Percentiles rank a stretch among this genome's conserved stretches.
These are phyloP conservation scores for Pituophis catenifer DNA, from an alignment of 2,113 vertebrate species.

Conservation along the genomic window DNA sequence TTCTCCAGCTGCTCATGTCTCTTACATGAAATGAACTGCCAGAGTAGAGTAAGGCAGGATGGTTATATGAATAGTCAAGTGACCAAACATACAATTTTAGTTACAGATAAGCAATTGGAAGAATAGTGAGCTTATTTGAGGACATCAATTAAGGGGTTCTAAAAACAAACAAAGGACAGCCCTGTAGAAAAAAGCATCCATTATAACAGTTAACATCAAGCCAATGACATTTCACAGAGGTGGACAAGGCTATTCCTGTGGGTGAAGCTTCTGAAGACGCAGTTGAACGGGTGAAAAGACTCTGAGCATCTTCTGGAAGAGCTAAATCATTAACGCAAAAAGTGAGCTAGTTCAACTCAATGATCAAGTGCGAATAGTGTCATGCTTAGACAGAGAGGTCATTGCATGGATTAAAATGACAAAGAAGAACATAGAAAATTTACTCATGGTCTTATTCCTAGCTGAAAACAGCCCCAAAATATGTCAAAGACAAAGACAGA, in stretches of 20 bases:
- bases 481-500: not conserved
- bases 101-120: not conserved
- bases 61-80: not conserved
- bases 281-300: not conserved
- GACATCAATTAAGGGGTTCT: not conserved
- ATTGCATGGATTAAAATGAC: not conserved
- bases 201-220: not conserved
- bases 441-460: not conserved
- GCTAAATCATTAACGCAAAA: not conserved
- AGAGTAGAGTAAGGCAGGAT: not conserved
- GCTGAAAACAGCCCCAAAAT: not conserved
- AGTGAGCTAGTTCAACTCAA: not conserved
- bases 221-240: not conserved
- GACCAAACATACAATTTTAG: not conserved
- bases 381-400: not conserved
- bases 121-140: not conserved
- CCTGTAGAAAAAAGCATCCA: not conserved
- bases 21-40: not conserved
- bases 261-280: not conserved
- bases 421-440: not conserved
- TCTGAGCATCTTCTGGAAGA: not conserved
- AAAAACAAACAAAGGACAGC: not conserved
- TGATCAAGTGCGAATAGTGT: not conserved
- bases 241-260: not conserved
- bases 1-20: not conserved